Evolutionary conservation across 2,888 invertebrate genomes (phyloP).

Genomic region (Acanthacorydalis orientalis): DNA sequence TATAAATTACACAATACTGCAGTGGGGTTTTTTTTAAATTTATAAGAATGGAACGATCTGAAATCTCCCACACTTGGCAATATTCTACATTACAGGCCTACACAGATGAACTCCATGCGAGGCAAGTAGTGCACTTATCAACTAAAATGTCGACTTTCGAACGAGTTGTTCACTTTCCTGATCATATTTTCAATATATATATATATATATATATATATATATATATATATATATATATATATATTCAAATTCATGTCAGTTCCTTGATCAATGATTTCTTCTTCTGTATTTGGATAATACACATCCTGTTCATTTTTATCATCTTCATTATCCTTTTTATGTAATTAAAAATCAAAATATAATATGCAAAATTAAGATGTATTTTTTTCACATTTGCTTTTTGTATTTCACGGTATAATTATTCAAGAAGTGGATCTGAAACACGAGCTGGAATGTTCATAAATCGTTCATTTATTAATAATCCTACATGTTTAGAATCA

Average conservation of each 20-base stretch:
- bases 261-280: slow-evolving; percentile 58
- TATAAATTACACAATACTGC: too few relatives aligned
- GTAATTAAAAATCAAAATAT: slow-evolving; percentile 66
- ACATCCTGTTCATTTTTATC: slow-evolving; percentile 10
- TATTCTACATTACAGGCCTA: too few relatives aligned
- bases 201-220: too few relatives aligned
- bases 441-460: slow-evolving; percentile 82
- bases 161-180: too few relatives aligned
- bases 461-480: slow-evolving; percentile 78
- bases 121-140: too few relatives aligned
- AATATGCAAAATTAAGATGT: slow-evolving; percentile 64
- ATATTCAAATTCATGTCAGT: slow-evolving; percentile 58
- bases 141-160: too few relatives aligned
- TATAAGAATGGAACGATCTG: too few relatives aligned
- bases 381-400: slow-evolving; percentile 55
- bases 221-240: too few relatives aligned
- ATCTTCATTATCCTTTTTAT: slow-evolving; percentile 41
- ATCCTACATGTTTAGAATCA: slow-evolving; percentile 47
- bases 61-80: too few relatives aligned
- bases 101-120: too few relatives aligned
- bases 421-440: slow-evolving; percentile 64
- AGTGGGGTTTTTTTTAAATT: too few relatives aligned
- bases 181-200: too few relatives aligned
- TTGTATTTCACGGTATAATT: slow-evolving; percentile 59
- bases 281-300: slow-evolving; percentile 68